Percentiles rank a stretch among this genome's conserved stretches.
These are phyloP conservation scores for Gambelia wislizenii DNA, from an alignment of 2,797 vertebrate genomes.

Conservation along the genomic window DNA sequence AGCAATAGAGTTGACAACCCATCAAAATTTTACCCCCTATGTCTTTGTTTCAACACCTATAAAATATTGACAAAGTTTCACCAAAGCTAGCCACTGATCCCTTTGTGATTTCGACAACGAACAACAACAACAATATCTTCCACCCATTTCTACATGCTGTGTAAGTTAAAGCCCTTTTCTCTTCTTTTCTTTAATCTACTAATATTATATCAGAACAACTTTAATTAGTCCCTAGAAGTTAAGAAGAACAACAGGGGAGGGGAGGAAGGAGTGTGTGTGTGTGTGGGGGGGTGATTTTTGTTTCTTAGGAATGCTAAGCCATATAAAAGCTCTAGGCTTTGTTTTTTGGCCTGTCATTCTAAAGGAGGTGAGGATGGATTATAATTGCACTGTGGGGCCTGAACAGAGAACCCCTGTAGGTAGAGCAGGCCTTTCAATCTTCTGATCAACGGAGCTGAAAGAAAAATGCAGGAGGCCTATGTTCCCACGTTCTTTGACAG, in stretches of 20 bases:
- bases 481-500: constrained; percentile 88
- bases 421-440: constrained; percentile 83
- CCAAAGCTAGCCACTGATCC: constrained; percentile 53
- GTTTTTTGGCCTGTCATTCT: constrained; percentile 84
- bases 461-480: constrained; percentile 84
- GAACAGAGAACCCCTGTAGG: constrained; percentile 85
- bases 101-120: neutral
- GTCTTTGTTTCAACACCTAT: constrained; percentile 35
- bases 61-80: constrained; percentile 54
- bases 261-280: constrained; percentile 72
- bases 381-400: constrained; percentile 84
- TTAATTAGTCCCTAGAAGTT: constrained; percentile 77
- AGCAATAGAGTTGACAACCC: constrained; percentile 46
- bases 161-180: constrained; percentile 72
- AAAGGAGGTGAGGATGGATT: constrained; percentile 86
- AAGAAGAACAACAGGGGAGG: constrained; percentile 48
- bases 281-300: constrained; percentile 70
- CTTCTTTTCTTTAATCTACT: constrained; percentile 53
- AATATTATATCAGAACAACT: constrained; percentile 74
- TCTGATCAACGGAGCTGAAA: constrained; percentile 90
- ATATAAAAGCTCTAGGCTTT: constrained; percentile 81
- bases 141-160: constrained; percentile 60
- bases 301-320: constrained; percentile 82
- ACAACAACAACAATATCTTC: constrained; percentile 19
- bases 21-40: constrained; percentile 46